A percentile compares a stretch with the other conserved stretches of the same genome.
Conservation (phyloP, 2,797 vertebrate species). For the Catamblyrhynchus diadema region DNA sequence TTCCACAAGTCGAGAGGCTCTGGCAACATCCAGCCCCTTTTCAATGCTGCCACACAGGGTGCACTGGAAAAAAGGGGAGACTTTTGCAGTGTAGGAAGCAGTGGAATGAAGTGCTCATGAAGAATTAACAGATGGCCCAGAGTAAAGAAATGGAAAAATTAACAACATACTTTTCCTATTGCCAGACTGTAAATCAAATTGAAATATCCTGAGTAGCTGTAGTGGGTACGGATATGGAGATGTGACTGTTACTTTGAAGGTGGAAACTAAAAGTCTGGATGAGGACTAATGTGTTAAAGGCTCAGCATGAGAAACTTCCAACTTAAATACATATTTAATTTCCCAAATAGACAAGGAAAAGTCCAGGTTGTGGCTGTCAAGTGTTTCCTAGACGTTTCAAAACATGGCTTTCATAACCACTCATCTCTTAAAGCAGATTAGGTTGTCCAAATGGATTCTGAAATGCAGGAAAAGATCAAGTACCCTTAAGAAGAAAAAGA, state of each 20-base stretch:
- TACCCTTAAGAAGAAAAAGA: not conserved
- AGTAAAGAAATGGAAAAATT: constrained; percentile 15
- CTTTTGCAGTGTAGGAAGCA: not conserved
- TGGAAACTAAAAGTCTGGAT: not conserved
- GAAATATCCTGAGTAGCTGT: not conserved
- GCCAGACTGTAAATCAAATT: not conserved
- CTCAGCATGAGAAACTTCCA: not conserved
- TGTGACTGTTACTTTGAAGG: not conserved
- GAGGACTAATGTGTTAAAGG: not conserved
- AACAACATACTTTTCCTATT: not conserved
- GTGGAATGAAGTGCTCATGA: not conserved
- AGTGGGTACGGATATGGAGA: not conserved
- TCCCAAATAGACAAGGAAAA: not conserved
- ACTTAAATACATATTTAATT: not conserved
- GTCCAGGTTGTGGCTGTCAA: not conserved
- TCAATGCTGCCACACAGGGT: rapidly evolving
- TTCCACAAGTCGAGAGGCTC: not conserved
- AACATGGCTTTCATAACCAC: not conserved
- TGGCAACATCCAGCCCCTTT: not conserved
- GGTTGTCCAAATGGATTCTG: not conserved
- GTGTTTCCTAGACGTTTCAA: not conserved
- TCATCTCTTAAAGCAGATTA: not conserved
- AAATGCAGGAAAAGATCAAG: not conserved
- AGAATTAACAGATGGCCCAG: not conserved
- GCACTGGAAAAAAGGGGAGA: not conserved